phyloP scores from a whole-genome alignment of 2,888 invertebrate species.

The Papilio elwesi region DNA sequence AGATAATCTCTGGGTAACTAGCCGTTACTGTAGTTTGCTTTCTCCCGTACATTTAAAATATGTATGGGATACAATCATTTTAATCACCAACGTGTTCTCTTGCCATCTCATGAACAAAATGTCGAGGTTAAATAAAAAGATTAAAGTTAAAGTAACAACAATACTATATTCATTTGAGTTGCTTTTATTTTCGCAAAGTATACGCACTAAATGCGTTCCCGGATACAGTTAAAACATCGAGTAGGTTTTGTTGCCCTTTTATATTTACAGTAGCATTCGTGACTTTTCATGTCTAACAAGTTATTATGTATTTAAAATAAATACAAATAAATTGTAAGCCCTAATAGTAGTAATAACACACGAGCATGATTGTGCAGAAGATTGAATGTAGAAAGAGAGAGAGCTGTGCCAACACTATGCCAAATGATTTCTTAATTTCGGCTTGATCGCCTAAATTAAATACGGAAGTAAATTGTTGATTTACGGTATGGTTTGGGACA shows the following conservation, averaged over 20 bases:
- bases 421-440: too few relatives aligned
- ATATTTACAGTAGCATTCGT: neutral
- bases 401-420: too few relatives aligned
- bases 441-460: too few relatives aligned
- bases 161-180: slow-evolving; percentile 3
- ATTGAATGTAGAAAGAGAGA: too few relatives aligned
- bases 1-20: too few relatives aligned
- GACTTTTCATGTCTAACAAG: neutral
- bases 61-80: neutral
- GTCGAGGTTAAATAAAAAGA: slow-evolving; percentile 21
- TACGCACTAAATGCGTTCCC: neutral
- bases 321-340: too few relatives aligned
- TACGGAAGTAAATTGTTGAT: too few relatives aligned
- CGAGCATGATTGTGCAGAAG: too few relatives aligned
- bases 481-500: too few relatives aligned
- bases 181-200: slow-evolving; percentile 12
- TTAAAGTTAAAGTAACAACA: slow-evolving; percentile 6
- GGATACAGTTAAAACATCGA: slow-evolving; percentile 7
- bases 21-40: too few relatives aligned
- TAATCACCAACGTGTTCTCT: slow-evolving; percentile 46
- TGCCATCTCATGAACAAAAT: slow-evolving; percentile 2
- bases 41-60: neutral
- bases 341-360: too few relatives aligned
- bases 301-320: too few relatives aligned
- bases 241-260: slow-evolving; percentile 9